Percentiles rank a stretch among this genome's conserved stretches.
Evolutionary conservation across 2,797 vertebrate species (phyloP).

Genomic region (Streptopelia turtur): DNA sequence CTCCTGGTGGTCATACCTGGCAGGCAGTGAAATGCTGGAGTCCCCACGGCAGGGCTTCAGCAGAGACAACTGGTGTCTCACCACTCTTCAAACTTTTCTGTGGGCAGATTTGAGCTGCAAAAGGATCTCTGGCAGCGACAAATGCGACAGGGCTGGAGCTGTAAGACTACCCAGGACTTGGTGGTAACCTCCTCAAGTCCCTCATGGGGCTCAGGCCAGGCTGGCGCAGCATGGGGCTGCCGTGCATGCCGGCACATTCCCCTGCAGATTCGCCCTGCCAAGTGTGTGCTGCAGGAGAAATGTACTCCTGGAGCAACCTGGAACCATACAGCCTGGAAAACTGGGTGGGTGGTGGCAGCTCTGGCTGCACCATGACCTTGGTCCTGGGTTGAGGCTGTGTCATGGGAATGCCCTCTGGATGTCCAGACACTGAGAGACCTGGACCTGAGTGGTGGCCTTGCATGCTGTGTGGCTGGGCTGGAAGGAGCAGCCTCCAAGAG

Average conservation of each 20-base stretch:
- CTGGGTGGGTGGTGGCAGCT: not conserved
- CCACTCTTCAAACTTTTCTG: not conserved
- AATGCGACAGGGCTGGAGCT: not conserved
- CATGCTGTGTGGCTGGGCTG: not conserved
- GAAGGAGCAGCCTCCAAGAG: not conserved
- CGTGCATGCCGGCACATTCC: not conserved
- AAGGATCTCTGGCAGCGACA: not conserved
- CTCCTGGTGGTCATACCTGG: not conserved
- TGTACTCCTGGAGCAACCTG: not conserved
- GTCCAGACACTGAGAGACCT: rapidly evolving
- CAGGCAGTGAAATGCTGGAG: not conserved
- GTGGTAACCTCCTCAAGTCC: not conserved
- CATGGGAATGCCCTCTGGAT: rapidly evolving
- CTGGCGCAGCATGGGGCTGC: too few species aligned
- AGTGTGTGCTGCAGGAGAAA: not conserved
- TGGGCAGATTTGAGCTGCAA: not conserved
- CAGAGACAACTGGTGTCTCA: rapidly evolving
- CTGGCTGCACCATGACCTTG: rapidly evolving
- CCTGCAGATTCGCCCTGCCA: not conserved
- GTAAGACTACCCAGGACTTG: too few species aligned
- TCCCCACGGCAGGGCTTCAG: not conserved
- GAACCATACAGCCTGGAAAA: slow-evolving; percentile 16
- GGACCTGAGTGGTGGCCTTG: rapidly evolving
- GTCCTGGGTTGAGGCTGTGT: not conserved
- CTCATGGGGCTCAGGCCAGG: not conserved